Conservation (phyloP, 2,888 invertebrate species). For the Hirtodrosophila cameraria region DNA sequence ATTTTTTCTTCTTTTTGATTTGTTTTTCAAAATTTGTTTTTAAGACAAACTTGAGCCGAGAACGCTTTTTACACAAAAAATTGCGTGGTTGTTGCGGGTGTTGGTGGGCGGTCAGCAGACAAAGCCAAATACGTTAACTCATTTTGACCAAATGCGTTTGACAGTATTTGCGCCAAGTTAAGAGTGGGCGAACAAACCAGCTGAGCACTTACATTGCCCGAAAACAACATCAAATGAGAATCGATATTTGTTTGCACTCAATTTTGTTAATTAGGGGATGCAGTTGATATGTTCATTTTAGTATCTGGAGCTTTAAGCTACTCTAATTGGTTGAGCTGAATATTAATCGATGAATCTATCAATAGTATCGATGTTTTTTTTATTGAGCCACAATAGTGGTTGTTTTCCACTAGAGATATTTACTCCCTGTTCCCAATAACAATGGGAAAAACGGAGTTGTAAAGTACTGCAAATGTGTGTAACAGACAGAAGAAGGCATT, state of each 20-base stretch:
- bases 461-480: too few relatives aligned
- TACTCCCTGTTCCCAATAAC: too few relatives aligned
- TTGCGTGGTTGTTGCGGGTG: slow-evolving; percentile 34
- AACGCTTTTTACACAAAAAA: slow-evolving; percentile 39
- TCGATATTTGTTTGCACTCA: slow-evolving; percentile 16
- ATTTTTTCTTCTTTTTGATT: slow-evolving; percentile 28
- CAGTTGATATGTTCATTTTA: background rate
- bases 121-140: slow-evolving; percentile 68
- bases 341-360: too few relatives aligned
- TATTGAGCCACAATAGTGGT: too few relatives aligned
- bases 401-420: too few relatives aligned
- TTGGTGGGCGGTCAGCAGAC: slow-evolving; percentile 50
- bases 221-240: slow-evolving; percentile 6
- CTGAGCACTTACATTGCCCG: slow-evolving; percentile 23
- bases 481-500: too few relatives aligned
- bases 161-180: slow-evolving; percentile 41
- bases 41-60: slow-evolving; percentile 28
- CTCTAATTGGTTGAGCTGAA: too few relatives aligned
- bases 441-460: too few relatives aligned
- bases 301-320: background rate
- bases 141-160: slow-evolving; percentile 72
- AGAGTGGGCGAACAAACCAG: slow-evolving; percentile 45
- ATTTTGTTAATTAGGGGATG: slow-evolving; percentile 19
- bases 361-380: too few relatives aligned
- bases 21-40: slow-evolving; percentile 3